Evolutionary conservation across 2,797 vertebrate genomes (phyloP).

Genomic region (Enteromius afrohamiltoni): DNA sequence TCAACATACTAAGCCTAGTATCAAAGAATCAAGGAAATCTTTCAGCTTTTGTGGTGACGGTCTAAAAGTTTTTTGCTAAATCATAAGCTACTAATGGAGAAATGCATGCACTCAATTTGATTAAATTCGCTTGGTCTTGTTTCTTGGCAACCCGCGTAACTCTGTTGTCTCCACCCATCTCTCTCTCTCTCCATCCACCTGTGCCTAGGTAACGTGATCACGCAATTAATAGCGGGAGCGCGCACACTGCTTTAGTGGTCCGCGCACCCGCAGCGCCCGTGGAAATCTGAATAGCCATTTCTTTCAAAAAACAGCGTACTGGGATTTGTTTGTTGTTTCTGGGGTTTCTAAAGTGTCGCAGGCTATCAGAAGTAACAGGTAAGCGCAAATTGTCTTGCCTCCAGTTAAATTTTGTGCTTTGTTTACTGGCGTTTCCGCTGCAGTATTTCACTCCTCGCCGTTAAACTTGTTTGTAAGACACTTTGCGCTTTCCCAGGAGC

Average conservation of each 20-base stretch:
- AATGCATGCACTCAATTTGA: not conserved
- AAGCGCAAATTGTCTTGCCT: not conserved
- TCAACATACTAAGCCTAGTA: not conserved
- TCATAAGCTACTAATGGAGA: not conserved
- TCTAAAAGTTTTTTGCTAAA: not conserved
- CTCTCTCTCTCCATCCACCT: slow-evolving; percentile 23
- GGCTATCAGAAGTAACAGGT: slow-evolving; percentile 22
- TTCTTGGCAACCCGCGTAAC: not conserved
- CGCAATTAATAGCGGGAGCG: slow-evolving; percentile 23
- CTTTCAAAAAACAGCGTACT: not conserved
- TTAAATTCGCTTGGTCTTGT: not conserved
- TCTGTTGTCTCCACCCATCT: not conserved
- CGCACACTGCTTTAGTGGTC: slow-evolving; percentile 3
- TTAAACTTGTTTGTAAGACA: slow-evolving; percentile 5
- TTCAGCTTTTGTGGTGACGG: not conserved
- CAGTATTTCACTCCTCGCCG: not conserved
- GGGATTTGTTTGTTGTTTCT: not conserved
- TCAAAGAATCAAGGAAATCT: not conserved
- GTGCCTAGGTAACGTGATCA: slow-evolving; percentile 32
- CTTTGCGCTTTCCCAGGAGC: not conserved
- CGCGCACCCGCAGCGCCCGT: not conserved
- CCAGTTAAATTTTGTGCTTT: not conserved
- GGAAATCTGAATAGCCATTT: not conserved
- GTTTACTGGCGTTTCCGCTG: slow-evolving; percentile 15
- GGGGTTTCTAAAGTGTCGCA: not conserved